Conservation (phyloP, 2,888 invertebrate species). For the Rhorus exstirpatorius region DNA sequence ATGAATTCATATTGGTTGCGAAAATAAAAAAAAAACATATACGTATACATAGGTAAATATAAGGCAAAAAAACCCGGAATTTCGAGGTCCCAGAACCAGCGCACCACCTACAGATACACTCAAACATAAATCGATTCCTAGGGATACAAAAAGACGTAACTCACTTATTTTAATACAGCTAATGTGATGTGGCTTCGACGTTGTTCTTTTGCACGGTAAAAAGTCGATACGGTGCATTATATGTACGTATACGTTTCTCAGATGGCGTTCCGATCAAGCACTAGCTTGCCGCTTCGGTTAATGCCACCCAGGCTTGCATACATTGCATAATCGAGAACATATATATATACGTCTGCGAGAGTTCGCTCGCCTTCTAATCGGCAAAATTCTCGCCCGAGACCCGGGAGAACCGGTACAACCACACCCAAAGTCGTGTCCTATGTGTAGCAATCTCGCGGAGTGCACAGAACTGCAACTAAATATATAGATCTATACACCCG, state of each 20-base stretch:
- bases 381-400: conserved; percentile 71
- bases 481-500: neutral
- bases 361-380: conserved; percentile 80
- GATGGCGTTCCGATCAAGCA: conserved; percentile 64
- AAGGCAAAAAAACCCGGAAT: conserved; percentile 31
- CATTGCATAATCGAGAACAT: conserved; percentile 62
- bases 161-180: neutral
- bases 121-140: no score
- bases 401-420: conserved; percentile 82
- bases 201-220: neutral
- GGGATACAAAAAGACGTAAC: conserved; percentile 12
- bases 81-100: conserved; percentile 38
- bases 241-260: conserved; percentile 30
- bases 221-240: conserved; percentile 9
- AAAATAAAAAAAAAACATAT: conserved; percentile 15
- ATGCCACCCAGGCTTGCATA: conserved; percentile 66
- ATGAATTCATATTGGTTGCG: conserved; percentile 50
- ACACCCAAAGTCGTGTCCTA: conserved; percentile 78
- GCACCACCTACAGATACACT: no score
- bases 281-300: conserved; percentile 58
- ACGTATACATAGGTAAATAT: neutral
- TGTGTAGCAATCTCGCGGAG: conserved; percentile 33
- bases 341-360: conserved; percentile 33
- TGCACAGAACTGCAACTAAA: conserved; percentile 6
- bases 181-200: neutral